phyloP scores from a whole-genome alignment of 2,113 vertebrate species.

The Mus spicilegus region DNA sequence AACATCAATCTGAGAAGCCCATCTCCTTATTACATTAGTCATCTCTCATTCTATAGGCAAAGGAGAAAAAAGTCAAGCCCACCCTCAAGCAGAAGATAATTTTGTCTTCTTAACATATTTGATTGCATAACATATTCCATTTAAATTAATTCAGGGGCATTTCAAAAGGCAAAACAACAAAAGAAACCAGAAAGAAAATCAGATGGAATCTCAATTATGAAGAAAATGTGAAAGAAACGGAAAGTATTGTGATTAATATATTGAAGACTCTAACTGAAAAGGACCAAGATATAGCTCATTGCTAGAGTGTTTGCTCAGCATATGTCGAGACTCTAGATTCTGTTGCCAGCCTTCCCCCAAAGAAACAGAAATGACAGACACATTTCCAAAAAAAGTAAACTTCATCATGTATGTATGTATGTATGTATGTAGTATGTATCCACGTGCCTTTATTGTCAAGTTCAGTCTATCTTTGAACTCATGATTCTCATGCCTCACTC shows the following conservation, averaged over 20 bases:
- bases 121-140: not conserved
- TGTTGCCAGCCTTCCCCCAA: not conserved
- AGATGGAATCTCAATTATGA: not conserved
- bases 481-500: not conserved
- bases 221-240: not conserved
- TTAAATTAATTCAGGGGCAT: not conserved
- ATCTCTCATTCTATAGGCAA: not conserved
- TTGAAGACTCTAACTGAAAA: not conserved
- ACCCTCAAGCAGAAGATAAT: not conserved
- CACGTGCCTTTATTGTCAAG: not conserved
- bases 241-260: not conserved
- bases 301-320: not conserved
- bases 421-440: not conserved
- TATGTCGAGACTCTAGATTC: not conserved
- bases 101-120: not conserved
- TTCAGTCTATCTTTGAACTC: not conserved
- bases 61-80: not conserved
- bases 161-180: not conserved
- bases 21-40: not conserved
- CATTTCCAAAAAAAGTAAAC: not conserved
- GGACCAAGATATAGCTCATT: not conserved
- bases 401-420: not conserved
- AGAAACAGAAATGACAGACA: not conserved
- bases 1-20: not conserved
- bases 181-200: not conserved